Percentiles rank a stretch among this genome's conserved stretches.
These are phyloP conservation scores for Agrochola lota DNA, from an alignment of 2,888 invertebrate genomes.

Conservation along the genomic window DNA sequence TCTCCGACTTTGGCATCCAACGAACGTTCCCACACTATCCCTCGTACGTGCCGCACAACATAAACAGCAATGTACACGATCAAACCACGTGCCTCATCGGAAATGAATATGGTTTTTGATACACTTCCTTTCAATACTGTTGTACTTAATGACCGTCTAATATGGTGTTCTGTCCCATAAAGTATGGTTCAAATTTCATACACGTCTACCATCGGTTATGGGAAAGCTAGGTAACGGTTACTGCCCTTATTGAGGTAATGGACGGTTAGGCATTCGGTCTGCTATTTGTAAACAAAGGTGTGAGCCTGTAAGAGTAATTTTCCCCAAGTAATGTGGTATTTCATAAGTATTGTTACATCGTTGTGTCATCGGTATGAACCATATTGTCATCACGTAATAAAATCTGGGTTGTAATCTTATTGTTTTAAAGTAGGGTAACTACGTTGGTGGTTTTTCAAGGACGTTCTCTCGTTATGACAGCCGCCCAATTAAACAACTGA, in stretches of 20 bases:
- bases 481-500: conserved; percentile 55
- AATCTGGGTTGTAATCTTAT: conserved; percentile 64
- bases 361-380: conserved; percentile 65
- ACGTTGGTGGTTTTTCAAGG: conserved; percentile 53
- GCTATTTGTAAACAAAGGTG: conserved; percentile 83
- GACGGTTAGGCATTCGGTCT: conserved; percentile 59
- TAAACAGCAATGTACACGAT: conserved; percentile 64
- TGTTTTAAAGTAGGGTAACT: conserved; percentile 64
- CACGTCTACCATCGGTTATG: conserved; percentile 80
- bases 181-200: conserved; percentile 79
- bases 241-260: conserved; percentile 69
- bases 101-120: conserved; percentile 82
- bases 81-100: conserved; percentile 66
- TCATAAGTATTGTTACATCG: conserved; percentile 68
- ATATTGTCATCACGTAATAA: conserved; percentile 66
- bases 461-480: conserved; percentile 46
- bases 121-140: conserved; percentile 84
- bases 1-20: conserved; percentile 73
- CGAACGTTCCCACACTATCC: conserved; percentile 67
- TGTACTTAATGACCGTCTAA: conserved; percentile 79
- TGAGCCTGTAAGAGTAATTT: conserved; percentile 58
- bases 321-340: conserved; percentile 52
- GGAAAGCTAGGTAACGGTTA: conserved; percentile 83
- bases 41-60: conserved; percentile 52
- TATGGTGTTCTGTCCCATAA: conserved; percentile 74